Evolutionary conservation across 2,797 vertebrate species (phyloP), one percentile per base, ranked within the genome.

Genomic region (Hippopotamyrus pictus): DNA sequence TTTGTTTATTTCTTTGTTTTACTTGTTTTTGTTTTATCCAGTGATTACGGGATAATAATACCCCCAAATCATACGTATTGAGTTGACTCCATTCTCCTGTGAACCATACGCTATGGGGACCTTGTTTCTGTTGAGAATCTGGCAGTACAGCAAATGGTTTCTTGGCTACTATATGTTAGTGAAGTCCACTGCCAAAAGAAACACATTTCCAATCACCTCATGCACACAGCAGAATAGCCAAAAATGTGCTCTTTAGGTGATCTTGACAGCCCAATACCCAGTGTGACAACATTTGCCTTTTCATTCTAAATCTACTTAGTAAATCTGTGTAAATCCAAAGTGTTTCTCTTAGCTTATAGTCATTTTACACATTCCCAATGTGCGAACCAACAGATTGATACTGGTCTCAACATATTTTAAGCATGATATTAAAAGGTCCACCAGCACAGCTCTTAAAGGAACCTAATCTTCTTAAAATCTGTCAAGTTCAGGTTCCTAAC

Each of bases 221-320:
- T 79, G 73, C 14, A 79, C 73, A 79, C 14, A 44, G 73, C 37
- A 79, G 73, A 37, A 79, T 19, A 79, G 73, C 73, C 73, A 79
- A 44, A 79, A 44, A 79, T 79, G 73, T 79, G 41, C 37, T 79
- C 73, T 79, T 79, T 79, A 79, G 73, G 73, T 79, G 37, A 79
- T 79, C 37, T 79, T 79, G 41, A 79, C 73, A 79, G 41, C 37
- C 73, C 73, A 79, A 41, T 44, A 79, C 73, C 17, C 73, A 79
- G 73, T n/a, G 73, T 79, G 73, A 79, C 73, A 79, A 79, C 73
- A 46, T 79, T 41, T 79, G 37, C 73, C 41, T 79, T 79, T 46
- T 41, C 5, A 79, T 79, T 79, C 37, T 46, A 46, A 41, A 79
- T 79, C 37, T 79, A 79, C 73, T 79, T 79, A n/a, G 73, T 46